Evolutionary conservation across 2,797 vertebrate genomes (phyloP).

Genomic region (Moxostoma hubbsi): DNA sequence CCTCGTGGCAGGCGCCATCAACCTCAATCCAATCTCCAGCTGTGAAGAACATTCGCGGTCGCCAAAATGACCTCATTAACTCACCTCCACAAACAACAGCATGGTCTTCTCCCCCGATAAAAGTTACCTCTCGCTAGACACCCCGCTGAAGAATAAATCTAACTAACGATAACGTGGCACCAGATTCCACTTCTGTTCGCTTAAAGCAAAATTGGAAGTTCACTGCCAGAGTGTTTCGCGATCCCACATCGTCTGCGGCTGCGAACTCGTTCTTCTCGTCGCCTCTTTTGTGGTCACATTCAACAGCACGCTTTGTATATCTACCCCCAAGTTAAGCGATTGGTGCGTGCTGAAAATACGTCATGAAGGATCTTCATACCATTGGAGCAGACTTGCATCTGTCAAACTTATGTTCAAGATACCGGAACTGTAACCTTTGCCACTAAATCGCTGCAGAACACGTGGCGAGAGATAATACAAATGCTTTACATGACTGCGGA

Average conservation of each 20-base stretch:
- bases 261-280: background rate
- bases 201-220: slow-evolving; percentile 8
- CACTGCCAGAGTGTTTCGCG: slow-evolving; percentile 20
- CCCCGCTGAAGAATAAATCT: background rate
- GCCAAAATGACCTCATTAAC: slow-evolving; percentile 14
- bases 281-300: slow-evolving; percentile 24
- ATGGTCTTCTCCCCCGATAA: slow-evolving; percentile 35
- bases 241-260: slow-evolving; percentile 38
- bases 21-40: background rate
- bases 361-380: background rate
- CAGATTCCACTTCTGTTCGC: background rate
- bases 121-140: slow-evolving; percentile 15
- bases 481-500: background rate
- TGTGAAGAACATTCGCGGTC: slow-evolving; percentile 17
- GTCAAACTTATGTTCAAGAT: slow-evolving; percentile 4
- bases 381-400: slow-evolving; percentile 36
- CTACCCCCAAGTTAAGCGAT: background rate
- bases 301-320: slow-evolving; percentile 29
- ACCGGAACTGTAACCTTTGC: slow-evolving; percentile 44
- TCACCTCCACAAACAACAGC: slow-evolving; percentile 61
- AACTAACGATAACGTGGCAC: background rate
- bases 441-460: slow-evolving; percentile 45
- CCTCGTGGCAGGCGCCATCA: slow-evolving; percentile 9
- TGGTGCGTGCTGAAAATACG: background rate
- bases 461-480: slow-evolving; percentile 43